Evolutionary conservation across 1,140 invertebrate species (phyloP), one percentile per base, ranked within the genome.

Genomic region (Eupeodes corollae): DNA sequence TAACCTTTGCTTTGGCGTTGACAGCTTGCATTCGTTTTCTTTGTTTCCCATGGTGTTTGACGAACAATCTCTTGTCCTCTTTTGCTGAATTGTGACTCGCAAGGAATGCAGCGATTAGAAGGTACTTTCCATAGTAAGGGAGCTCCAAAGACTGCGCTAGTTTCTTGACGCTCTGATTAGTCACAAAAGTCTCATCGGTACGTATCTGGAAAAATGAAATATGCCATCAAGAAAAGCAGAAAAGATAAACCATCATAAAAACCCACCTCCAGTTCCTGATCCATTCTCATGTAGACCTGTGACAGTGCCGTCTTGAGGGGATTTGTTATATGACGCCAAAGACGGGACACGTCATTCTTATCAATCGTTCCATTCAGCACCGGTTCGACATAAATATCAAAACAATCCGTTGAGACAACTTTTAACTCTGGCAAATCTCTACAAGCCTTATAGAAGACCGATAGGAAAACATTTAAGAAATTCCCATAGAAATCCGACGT

Each of bases 51-150:
- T 84, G 75, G 65, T 82, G 65, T 73, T 89, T 88, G 57, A 86
- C 75, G 61, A 90, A 92, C 5, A 90, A 65, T 45, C 83, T 73
- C 60, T 84, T 87, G 64, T 94, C 91, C 55, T 86, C 80, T 57
- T 87, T 90, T 0, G 82, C 75, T 0, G 88, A 85, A 70, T 93
- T 93, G 57, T 93, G 88, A 18, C 90, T 94, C 1, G 91, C 91
- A 47, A 95, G 70, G 66, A 89, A 94, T 8, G 88, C 83, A 18
- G 91, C 87, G 21, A 94, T 87, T 5, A 95, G 68, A 32, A 95
- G 72, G 66, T 80, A 92, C 67, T 93, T 93, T 0, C 84, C 84
- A 68, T 90, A 93, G 59, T 81, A 91, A 0, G 90, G 91, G 6
- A 95, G 69, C 62, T 94, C 89, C 42, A 91, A 77, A 48, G 77